Evolutionary conservation across 2,797 vertebrate species (phyloP).

Genomic region (Eidolon dupreanum): DNA sequence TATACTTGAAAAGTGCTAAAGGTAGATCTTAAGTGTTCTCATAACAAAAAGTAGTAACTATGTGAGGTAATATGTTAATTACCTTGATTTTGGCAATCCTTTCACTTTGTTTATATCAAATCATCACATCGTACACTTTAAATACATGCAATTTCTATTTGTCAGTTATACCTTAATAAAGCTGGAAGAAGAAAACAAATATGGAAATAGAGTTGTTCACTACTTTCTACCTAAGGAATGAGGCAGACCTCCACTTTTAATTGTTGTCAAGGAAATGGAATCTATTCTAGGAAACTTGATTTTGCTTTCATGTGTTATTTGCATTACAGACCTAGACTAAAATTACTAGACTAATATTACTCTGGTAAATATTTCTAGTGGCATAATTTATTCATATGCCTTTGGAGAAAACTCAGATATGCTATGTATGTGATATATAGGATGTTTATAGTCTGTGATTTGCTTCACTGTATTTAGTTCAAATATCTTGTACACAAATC

Average conservation of each 20-base stretch:
- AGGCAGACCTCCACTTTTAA: background rate
- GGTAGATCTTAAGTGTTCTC: background rate
- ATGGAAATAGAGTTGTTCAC: background rate
- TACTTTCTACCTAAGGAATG: background rate
- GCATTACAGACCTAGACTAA: background rate
- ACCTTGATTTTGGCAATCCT: background rate
- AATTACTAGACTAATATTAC: background rate
- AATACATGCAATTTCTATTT: background rate
- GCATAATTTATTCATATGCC: conserved; percentile 6
- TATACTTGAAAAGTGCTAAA: background rate
- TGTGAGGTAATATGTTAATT: background rate
- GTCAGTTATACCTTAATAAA: background rate
- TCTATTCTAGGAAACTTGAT: background rate
- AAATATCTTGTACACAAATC: background rate
- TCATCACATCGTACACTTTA: background rate
- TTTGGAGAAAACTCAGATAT: background rate
- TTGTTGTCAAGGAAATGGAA: background rate
- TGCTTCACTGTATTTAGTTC: background rate
- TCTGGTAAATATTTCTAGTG: background rate
- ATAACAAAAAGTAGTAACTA: background rate
- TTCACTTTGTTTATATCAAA: background rate
- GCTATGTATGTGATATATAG: background rate
- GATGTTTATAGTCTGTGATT: background rate
- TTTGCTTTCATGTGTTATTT: background rate
- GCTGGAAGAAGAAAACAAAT: background rate